Conservation (phyloP, 1,140 invertebrate species). For the Acyrthosiphon pisum region DNA sequence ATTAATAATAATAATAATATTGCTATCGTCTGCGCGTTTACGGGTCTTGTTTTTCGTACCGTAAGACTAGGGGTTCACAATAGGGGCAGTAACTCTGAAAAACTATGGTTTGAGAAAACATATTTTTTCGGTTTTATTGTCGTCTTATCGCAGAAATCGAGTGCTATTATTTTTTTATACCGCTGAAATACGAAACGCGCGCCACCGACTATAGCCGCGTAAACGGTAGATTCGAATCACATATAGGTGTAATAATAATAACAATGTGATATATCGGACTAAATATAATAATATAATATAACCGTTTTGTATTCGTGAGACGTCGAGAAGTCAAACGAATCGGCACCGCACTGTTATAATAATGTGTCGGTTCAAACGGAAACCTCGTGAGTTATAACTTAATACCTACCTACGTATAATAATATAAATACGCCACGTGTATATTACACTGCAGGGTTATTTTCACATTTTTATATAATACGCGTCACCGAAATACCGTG, state of each 20-base stretch:
- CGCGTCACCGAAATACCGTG: not conserved
- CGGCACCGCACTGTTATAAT: not conserved
- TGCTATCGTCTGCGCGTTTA: not conserved
- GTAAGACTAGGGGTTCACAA: not conserved
- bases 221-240: not conserved
- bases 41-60: not conserved
- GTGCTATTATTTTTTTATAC: not conserved
- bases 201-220: not conserved
- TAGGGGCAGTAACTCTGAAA: not conserved
- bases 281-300: not conserved
- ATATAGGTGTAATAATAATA: not conserved
- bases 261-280: not conserved
- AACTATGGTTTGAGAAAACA: not conserved
- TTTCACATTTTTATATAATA: not conserved
- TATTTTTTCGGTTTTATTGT: not conserved
- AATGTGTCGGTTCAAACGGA: not conserved
- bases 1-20: not conserved
- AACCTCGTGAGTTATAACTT: not conserved
- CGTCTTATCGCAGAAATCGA: not conserved
- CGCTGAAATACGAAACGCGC: not conserved
- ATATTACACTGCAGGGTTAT: not conserved
- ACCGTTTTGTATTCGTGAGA: not conserved
- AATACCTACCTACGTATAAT: not conserved
- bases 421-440: not conserved
- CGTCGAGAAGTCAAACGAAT: not conserved